Conservation (phyloP, 2,113 vertebrate species). For the rabbit (Oryctolagus cuniculus) region DNA sequence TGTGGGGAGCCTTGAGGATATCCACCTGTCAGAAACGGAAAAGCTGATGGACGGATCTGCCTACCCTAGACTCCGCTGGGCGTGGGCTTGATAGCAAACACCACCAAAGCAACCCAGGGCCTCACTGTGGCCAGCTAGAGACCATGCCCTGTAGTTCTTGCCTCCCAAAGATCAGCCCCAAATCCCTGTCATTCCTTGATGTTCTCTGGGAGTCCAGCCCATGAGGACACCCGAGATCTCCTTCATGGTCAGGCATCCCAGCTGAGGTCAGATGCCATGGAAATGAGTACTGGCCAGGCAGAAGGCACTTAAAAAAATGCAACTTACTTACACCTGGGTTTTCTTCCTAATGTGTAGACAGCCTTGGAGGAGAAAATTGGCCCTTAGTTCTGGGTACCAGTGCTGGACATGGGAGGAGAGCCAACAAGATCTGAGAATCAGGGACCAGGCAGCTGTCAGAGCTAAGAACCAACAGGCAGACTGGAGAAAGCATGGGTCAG, state of each 20-base stretch:
- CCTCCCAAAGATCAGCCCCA: background rate
- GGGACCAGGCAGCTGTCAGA: background rate
- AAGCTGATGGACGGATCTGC: background rate
- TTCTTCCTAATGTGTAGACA: background rate
- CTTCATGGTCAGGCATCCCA: background rate
- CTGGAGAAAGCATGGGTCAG: background rate
- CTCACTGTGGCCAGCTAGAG: background rate
- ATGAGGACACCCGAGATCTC: background rate
- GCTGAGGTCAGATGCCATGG: background rate
- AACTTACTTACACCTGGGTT: background rate
- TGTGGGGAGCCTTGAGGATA: accelerated
- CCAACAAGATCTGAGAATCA: background rate
- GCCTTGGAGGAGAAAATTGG: background rate
- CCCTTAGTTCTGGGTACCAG: background rate
- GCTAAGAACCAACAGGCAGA: background rate
- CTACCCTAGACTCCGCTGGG: background rate
- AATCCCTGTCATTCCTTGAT: background rate
- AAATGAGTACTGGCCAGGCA: background rate
- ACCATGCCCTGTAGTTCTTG: background rate
- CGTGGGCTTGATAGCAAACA: background rate
- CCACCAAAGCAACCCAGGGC: background rate
- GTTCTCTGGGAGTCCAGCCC: background rate
- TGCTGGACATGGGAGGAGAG: background rate
- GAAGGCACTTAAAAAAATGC: background rate
- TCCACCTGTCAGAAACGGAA: background rate